A percentile compares a stretch with the other conserved stretches of the same genome.
Conservation (phyloP, 1,140 invertebrate genomes). For the Chironomus tepperi region DNA sequence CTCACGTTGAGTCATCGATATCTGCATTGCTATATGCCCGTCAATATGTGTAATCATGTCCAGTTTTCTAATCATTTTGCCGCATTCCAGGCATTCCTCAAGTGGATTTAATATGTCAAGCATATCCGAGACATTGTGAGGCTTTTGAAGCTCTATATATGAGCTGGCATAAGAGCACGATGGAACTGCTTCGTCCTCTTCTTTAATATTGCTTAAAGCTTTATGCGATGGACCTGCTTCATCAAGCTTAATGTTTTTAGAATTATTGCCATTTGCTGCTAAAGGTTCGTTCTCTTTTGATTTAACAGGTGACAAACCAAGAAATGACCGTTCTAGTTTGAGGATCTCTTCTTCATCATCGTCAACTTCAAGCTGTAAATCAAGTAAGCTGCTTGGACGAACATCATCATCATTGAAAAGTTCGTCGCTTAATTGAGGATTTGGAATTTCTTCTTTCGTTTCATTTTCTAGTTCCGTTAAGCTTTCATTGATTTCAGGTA, state of each 20-base stretch:
- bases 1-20: slow-evolving; percentile 44
- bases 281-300: too few relatives aligned
- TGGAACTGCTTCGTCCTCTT: neutral
- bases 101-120: slow-evolving; percentile 28
- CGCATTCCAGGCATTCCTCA: slow-evolving; percentile 44
- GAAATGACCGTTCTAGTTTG: too few relatives aligned
- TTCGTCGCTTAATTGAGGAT: too few relatives aligned
- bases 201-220: too few relatives aligned
- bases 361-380: too few relatives aligned
- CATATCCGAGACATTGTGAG: slow-evolving; percentile 28
- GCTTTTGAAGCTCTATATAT: slow-evolving; percentile 32
- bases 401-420: too few relatives aligned
- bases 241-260: too few relatives aligned
- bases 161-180: slow-evolving; percentile 24
- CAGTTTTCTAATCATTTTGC: slow-evolving; percentile 41
- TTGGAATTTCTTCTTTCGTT: neutral
- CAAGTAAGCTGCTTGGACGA: too few relatives aligned
- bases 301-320: too few relatives aligned
- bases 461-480: slow-evolving; percentile 24
- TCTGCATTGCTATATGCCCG: slow-evolving; percentile 50
- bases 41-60: slow-evolving; percentile 47
- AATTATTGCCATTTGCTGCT: too few relatives aligned
- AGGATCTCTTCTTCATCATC: too few relatives aligned
- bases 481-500: neutral
- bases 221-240: too few relatives aligned